Percentiles rank a stretch among this genome's conserved stretches.
Conservation (phyloP, 2,888 invertebrate genomes). For the Tenthredo notha region DNA sequence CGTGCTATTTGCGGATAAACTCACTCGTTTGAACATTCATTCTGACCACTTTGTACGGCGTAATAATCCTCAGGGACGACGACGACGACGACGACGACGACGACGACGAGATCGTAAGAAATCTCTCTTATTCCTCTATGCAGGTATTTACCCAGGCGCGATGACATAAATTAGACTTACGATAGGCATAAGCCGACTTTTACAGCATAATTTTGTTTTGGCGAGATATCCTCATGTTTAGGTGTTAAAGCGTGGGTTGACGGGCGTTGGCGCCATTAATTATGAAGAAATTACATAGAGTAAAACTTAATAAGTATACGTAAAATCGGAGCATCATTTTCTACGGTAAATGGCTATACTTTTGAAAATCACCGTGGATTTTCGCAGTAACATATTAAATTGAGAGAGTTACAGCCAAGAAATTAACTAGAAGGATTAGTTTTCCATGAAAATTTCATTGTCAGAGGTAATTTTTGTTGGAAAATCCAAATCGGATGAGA, state of each 20-base stretch:
- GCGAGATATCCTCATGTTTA: constrained; percentile 11
- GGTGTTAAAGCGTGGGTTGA: neutral
- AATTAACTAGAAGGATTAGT: neutral
- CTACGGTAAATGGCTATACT: neutral
- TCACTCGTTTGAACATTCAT: neutral
- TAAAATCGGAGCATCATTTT: neutral
- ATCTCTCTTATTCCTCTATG: neutral
- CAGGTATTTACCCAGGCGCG: neutral
- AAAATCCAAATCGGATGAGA: neutral
- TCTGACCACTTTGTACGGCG: constrained; percentile 3
- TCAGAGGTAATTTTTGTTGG: neutral
- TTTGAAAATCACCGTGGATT: neutral
- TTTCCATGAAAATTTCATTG: neutral
- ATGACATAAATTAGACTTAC: constrained; percentile 41
- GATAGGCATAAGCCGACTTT: constrained; percentile 13
- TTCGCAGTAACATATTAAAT: neutral
- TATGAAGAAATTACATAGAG: neutral
- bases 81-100: constrained; percentile 18
- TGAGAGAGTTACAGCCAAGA: neutral
- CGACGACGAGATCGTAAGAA: neutral
- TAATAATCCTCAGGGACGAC: neutral
- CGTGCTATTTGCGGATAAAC: neutral
- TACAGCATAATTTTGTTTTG: constrained; percentile 7
- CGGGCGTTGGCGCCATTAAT: neutral
- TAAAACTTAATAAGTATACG: neutral